phyloP scores from a whole-genome alignment of 2,888 invertebrate genomes.

The Tetropium fuscum region DNA sequence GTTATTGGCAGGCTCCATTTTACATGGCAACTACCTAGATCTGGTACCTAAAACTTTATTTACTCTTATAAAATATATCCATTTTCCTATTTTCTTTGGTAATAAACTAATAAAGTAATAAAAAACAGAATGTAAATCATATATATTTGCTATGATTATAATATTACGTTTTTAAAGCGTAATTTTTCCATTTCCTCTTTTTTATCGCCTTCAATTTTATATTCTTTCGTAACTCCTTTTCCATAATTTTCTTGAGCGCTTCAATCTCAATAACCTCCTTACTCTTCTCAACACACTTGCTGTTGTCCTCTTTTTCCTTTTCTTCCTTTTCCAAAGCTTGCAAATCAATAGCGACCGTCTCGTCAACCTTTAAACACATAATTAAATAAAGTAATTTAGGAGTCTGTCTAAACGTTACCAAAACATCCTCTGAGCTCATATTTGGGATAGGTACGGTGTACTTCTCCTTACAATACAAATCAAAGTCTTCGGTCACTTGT shows the following conservation, averaged over 20 bases:
- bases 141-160: background rate
- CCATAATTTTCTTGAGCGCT: slow-evolving; percentile 4
- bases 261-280: background rate
- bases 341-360: too few species aligned
- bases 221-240: slow-evolving; percentile 1
- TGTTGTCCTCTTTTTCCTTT: background rate
- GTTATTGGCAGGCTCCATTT: too few species aligned
- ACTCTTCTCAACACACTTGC: background rate
- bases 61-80: too few species aligned
- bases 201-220: slow-evolving; percentile 1
- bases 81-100: too few species aligned
- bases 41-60: too few species aligned
- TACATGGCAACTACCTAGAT: too few species aligned
- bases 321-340: too few species aligned
- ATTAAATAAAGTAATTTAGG: background rate
- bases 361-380: background rate
- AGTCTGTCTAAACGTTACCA: slow-evolving; percentile 7
- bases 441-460: slow-evolving; percentile 40
- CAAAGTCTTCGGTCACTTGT: slow-evolving; percentile 53
- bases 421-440: slow-evolving; percentile 33
- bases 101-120: too few species aligned
- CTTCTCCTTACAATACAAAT: slow-evolving; percentile 55
- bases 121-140: too few species aligned
- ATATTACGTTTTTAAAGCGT: background rate
- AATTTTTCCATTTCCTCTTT: slow-evolving; percentile 14